Evolutionary conservation across 2,888 invertebrate genomes (phyloP), one percentile per base, ranked within the genome.

Genomic region (Pyralis farinalis): DNA sequence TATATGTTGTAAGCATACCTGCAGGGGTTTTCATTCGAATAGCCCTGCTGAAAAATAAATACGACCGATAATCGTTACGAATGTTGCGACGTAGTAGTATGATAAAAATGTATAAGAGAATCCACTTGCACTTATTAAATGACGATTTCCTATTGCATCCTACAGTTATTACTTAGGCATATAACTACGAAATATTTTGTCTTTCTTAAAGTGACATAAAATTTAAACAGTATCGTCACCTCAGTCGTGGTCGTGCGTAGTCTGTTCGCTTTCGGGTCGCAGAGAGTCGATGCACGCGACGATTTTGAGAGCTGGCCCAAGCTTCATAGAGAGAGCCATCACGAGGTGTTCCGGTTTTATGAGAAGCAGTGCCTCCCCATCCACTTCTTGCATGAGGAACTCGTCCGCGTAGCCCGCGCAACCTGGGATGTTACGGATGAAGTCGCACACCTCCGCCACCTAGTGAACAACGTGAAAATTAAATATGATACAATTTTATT

Each of bases 291-390:
- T 97, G 76, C 95, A 94, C 31, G 97, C 96, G 55, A 97, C 97
- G 43, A 98, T 97, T 84, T 98, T 98, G 39, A 98, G 90, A 0
- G 98, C 98, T 0, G 98, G 98, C 0, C 98, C 98, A 11, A 98
- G 91, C 71, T 98, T 98, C 94, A 98, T 98, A 43, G 94, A 95
- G 91, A 98, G 96, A 5, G 97, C 96, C 52, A 95, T 94, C 86
- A 98, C 98, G 21, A 98, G 90, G 80, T 98, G 98, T 65, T 98
- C 98, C 53, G 97, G 97, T 64, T 97, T 96, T 37, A 98, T 92
- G 39, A 98, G 88, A 85, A 98, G 91, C 45, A 98, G 83, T 0
- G 98, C 98, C 69, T 98, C 97, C 0, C 98, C 98, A 66, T 98
- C 98, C 57, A 98, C 98, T 81, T 98, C 98, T 80, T 98, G 98